These are phyloP conservation scores for Amphipoea oculea DNA, from an alignment of 2,888 invertebrate species.

Conservation along the genomic window DNA sequence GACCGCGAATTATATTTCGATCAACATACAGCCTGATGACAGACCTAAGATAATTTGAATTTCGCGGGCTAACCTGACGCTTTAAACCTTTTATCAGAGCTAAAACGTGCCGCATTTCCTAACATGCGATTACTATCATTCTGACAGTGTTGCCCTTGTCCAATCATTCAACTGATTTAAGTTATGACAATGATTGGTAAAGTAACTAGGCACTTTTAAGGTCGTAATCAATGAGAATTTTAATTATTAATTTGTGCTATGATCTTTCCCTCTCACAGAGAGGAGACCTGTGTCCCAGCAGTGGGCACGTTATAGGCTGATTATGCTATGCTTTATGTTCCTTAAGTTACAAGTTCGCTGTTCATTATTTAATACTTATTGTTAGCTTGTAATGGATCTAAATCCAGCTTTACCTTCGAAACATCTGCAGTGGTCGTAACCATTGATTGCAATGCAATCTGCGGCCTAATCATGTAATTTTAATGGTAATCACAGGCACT, in stretches of 20 bases:
- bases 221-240: constrained; percentile 17
- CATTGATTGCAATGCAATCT: constrained; percentile 53
- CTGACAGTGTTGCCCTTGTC: constrained; percentile 22
- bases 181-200: constrained; percentile 26
- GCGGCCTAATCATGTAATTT: constrained; percentile 51
- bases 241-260: constrained; percentile 24
- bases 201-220: constrained; percentile 16
- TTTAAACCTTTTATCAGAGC: constrained; percentile 19
- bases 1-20: not conserved
- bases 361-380: constrained; percentile 22
- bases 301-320: not conserved
- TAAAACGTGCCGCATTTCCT: constrained; percentile 14
- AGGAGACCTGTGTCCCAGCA: not conserved
- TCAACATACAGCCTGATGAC: not conserved
- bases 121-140: constrained; percentile 16
- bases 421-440: constrained; percentile 36
- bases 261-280: not conserved
- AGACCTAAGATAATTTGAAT: not conserved
- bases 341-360: constrained; percentile 3
- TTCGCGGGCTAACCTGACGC: too few relatives aligned
- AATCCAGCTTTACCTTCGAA: constrained; percentile 31
- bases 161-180: constrained; percentile 30
- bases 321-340: not conserved
- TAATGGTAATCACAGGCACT: constrained; percentile 56
- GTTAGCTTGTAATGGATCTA: constrained; percentile 10